Conservation (phyloP, 2,113 vertebrate genomes). For the Seriola quinqueradiata region DNA sequence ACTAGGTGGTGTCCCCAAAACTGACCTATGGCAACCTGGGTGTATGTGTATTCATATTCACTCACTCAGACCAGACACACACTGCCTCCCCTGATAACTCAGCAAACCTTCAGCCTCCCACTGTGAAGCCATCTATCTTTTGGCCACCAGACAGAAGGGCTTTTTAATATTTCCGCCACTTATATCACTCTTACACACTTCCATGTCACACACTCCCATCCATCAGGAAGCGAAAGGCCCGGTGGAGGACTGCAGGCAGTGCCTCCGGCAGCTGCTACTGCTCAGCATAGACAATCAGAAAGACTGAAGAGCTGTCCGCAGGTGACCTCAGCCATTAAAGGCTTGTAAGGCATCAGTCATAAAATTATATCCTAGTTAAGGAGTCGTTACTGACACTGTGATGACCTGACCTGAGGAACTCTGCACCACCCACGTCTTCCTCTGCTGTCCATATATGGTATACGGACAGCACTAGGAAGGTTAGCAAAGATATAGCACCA, state of each 20-base stretch:
- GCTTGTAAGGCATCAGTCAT: neutral
- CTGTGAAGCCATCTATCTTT: slow-evolving; percentile 7
- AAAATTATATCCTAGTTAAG: slow-evolving; percentile 11
- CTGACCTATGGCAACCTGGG: no score
- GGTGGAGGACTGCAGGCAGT: neutral
- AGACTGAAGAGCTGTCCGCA: neutral
- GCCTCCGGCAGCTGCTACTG: slow-evolving; percentile 7
- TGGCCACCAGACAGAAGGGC: slow-evolving; percentile 8
- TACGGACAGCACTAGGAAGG: no score
- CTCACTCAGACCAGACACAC: slow-evolving; percentile 38
- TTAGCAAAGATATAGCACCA: no score
- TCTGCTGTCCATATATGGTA: neutral
- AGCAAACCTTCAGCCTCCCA: neutral
- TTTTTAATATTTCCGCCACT: slow-evolving; percentile 39
- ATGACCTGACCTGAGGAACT: neutral
- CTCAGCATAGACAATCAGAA: neutral
- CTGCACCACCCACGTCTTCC: neutral
- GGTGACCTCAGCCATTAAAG: neutral
- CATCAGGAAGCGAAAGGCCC: slow-evolving; percentile 38
- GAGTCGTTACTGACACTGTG: neutral
- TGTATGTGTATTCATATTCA: neutral
- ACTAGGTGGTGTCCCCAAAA: no score
- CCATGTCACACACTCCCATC: slow-evolving; percentile 10
- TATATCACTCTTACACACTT: slow-evolving; percentile 21
- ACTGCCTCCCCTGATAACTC: slow-evolving; percentile 31